Percentiles rank a stretch among this genome's conserved stretches.
These are phyloP conservation scores for Acromyrmex echinatior DNA, from an alignment of 1,140 invertebrate species.

Conservation along the genomic window DNA sequence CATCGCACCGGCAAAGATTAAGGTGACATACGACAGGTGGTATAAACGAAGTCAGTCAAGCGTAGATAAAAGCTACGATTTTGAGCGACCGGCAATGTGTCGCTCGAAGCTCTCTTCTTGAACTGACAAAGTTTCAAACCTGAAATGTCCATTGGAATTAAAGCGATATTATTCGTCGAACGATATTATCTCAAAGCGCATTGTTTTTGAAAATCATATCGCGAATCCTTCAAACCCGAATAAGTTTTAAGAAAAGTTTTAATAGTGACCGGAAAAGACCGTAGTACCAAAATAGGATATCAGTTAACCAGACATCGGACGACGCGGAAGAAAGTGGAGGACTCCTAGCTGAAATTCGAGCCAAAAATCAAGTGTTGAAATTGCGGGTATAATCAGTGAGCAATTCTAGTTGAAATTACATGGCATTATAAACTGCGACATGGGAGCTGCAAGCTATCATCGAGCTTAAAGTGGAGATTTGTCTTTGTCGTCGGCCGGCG, in stretches of 20 bases:
- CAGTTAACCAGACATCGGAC: too few species aligned
- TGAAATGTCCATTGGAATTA: background rate
- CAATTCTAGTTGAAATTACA: background rate
- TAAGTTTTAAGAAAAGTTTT: too few species aligned
- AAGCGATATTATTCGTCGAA: background rate
- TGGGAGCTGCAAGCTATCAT: background rate
- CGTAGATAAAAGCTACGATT: background rate
- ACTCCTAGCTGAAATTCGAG: background rate
- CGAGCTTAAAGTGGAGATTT: background rate
- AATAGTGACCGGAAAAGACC: background rate
- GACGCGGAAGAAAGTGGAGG: slow-evolving; percentile 25
- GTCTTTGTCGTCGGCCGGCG: background rate
- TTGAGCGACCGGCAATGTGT: background rate
- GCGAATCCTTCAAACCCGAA: background rate
- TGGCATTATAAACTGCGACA: background rate
- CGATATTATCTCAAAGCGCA: background rate
- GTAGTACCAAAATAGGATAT: background rate
- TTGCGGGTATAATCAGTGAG: background rate
- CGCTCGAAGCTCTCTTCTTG: too few species aligned
- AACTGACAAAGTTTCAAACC: background rate
- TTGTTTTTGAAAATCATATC: background rate
- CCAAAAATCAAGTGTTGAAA: slow-evolving; percentile 38
- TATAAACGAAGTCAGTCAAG: background rate
- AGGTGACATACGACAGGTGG: slow-evolving; percentile 1
- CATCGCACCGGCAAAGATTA: slow-evolving; percentile 42